Evolutionary conservation across 2,113 vertebrate genomes (phyloP).

Genomic region (Cranoglanis bouderius): DNA sequence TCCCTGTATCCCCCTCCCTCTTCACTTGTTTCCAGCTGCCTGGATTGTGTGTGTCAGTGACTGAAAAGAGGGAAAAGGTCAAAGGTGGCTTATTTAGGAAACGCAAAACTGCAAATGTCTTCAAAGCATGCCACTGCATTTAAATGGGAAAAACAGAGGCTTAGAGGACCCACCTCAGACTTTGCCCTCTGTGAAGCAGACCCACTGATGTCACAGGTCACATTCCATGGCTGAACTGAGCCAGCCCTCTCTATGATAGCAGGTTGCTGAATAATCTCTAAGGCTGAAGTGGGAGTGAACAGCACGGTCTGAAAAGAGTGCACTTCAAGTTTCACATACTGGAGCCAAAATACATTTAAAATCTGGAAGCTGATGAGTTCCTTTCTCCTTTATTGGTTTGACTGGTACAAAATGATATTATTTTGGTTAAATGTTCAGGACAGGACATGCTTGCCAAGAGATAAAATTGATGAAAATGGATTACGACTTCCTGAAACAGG

Average conservation of each 20-base stretch:
- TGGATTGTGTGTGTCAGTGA: conserved; percentile 56
- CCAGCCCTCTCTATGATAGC: conserved; percentile 70
- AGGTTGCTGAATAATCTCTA: conserved; percentile 78
- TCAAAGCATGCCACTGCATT: conserved; percentile 65
- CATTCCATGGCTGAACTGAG: conserved; percentile 76
- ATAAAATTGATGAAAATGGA: conserved; percentile 31
- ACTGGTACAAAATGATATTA: conserved; percentile 31
- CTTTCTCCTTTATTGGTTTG: conserved; percentile 36
- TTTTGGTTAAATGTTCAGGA: conserved; percentile 33
- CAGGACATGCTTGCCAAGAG: conserved; percentile 37
- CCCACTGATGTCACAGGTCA: conserved; percentile 77
- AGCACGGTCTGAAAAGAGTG: conserved; percentile 64
- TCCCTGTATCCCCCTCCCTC: conserved; percentile 40
- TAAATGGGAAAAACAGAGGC: conserved; percentile 42
- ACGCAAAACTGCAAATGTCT: conserved; percentile 54
- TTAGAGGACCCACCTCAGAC: conserved; percentile 64
- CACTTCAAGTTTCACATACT: conserved; percentile 28
- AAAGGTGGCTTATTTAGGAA: conserved; percentile 52
- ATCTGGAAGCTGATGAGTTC: conserved; percentile 27
- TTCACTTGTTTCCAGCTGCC: conserved; percentile 46
- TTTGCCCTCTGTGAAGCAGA: conserved; percentile 70
- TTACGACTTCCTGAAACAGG: conserved; percentile 27
- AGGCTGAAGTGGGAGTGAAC: conserved; percentile 57
- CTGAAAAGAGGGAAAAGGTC: conserved; percentile 53
- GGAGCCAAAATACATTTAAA: conserved; percentile 20